phyloP scores from a whole-genome alignment of 2,797 vertebrate genomes.

The Leucoraja ocellata region DNA sequence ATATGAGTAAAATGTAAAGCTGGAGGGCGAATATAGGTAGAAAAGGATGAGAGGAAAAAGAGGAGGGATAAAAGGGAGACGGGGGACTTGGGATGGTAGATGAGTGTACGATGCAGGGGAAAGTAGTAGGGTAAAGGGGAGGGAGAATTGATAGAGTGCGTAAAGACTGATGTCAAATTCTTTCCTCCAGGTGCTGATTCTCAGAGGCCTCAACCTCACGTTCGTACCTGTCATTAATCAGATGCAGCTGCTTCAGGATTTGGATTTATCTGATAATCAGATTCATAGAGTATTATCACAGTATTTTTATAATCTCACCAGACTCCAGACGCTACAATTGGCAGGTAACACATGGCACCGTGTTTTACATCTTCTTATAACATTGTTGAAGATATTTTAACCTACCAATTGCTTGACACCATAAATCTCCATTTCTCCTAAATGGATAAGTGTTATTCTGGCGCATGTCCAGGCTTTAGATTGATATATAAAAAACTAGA shows the following conservation, averaged over 20 bases:
- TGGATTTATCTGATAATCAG: constrained; percentile 35
- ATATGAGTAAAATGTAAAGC: no score
- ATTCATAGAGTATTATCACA: constrained; percentile 6
- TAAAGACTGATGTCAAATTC: neutral
- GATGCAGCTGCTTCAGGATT: constrained; percentile 21
- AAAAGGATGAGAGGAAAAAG: no score
- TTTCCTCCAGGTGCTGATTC: constrained; percentile 31
- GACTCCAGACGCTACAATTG: neutral
- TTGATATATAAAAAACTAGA: neutral
- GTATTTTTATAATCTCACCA: constrained; percentile 28
- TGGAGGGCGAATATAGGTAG: no score
- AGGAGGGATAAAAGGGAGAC: no score
- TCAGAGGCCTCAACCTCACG: constrained; percentile 18
- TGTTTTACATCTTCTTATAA: neutral
- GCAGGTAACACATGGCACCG: neutral
- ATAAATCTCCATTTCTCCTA: neutral
- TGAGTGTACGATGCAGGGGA: no score
- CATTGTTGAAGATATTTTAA: neutral
- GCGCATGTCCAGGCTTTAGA: neutral
- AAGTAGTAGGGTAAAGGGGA: no score
- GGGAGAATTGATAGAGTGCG: no score
- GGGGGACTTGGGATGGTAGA: no score
- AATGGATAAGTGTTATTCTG: neutral
- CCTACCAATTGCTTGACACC: neutral
- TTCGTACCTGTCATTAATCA: constrained; percentile 33